phyloP scores from a whole-genome alignment of 2,113 vertebrate species.

The Oreochromis spilurus region DNA sequence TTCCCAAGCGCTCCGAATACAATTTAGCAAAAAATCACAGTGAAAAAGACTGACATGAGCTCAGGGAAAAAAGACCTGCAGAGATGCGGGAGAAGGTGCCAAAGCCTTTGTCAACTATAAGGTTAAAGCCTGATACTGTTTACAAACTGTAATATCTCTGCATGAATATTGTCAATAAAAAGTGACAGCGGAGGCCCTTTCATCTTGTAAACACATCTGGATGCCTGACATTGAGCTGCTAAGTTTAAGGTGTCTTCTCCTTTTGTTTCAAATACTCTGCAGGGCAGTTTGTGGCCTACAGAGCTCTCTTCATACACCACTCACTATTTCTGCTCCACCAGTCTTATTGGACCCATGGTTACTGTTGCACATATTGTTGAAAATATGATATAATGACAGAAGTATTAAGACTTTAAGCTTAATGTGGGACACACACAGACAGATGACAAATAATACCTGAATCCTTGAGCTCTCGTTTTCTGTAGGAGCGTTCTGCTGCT shows the following conservation, averaged over 20 bases:
- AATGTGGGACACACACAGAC: not conserved
- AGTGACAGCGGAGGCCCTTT: not conserved
- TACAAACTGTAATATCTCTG: not conserved
- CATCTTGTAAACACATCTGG: not conserved
- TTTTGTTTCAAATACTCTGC: not conserved
- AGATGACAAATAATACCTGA: not conserved
- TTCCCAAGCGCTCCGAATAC: not conserved
- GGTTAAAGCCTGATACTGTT: not conserved
- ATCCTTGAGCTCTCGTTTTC: not conserved
- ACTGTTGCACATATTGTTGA: not conserved
- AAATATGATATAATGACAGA: not conserved
- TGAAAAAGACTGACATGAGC: not conserved
- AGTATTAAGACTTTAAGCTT: not conserved
- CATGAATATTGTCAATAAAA: not conserved
- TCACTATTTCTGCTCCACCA: not conserved
- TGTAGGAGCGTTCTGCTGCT: not conserved
- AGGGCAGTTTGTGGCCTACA: not conserved
- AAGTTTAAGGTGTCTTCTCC: not conserved
- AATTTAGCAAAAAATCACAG: not conserved
- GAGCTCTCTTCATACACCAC: not conserved
- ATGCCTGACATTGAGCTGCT: not conserved
- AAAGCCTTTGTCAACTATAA: not conserved
- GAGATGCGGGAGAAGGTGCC: not conserved
- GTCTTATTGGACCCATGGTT: not conserved
- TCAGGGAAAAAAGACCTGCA: not conserved